These are phyloP conservation scores for Pseudomyrmex pallidus DNA, from an alignment of 1,140 invertebrate genomes.

Conservation along the genomic window DNA sequence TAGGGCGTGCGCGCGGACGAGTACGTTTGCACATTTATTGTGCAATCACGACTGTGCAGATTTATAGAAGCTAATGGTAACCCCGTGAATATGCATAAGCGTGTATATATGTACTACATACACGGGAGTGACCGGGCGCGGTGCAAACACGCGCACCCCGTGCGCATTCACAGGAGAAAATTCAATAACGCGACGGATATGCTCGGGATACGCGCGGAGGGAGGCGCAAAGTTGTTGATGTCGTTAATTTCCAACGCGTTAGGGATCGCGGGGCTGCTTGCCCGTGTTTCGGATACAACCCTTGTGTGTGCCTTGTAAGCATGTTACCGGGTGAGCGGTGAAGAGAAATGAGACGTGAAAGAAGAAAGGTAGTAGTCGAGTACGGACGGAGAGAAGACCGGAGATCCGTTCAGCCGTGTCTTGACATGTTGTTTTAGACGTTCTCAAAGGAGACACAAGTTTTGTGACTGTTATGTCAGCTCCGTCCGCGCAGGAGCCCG, in stretches of 20 bases:
- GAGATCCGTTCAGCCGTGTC: conserved; percentile 52
- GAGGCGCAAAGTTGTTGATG: conserved; percentile 61
- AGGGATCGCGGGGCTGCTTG: conserved; percentile 53
- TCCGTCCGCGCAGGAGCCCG: conserved; percentile 13
- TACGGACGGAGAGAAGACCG: neutral
- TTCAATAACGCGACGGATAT: conserved; percentile 60
- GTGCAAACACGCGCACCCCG: conserved; percentile 5
- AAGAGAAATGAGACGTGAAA: conserved; percentile 67
- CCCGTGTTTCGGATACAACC: conserved; percentile 36
- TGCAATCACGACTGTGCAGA: conserved; percentile 58
- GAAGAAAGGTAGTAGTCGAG: conserved; percentile 35
- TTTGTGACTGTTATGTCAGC: conserved; percentile 68
- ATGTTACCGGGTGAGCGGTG: conserved; percentile 2
- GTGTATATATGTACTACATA: conserved; percentile 23
- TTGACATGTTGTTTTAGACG: conserved; percentile 67
- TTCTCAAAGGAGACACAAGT: conserved; percentile 62
- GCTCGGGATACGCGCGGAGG: conserved; percentile 41
- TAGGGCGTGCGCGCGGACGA: neutral
- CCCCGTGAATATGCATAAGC: conserved; percentile 56
- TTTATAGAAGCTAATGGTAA: conserved; percentile 67
- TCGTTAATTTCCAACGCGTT: conserved; percentile 70
- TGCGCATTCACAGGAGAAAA: conserved; percentile 54
- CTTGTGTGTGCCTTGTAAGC: conserved; percentile 7
- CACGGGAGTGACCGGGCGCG: conserved; percentile 30
- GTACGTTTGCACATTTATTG: conserved; percentile 60